A percentile compares a stretch with the other conserved stretches of the same genome.
phyloP scores from a whole-genome alignment of 1,140 invertebrate species.

The Drosophila arawakana region DNA sequence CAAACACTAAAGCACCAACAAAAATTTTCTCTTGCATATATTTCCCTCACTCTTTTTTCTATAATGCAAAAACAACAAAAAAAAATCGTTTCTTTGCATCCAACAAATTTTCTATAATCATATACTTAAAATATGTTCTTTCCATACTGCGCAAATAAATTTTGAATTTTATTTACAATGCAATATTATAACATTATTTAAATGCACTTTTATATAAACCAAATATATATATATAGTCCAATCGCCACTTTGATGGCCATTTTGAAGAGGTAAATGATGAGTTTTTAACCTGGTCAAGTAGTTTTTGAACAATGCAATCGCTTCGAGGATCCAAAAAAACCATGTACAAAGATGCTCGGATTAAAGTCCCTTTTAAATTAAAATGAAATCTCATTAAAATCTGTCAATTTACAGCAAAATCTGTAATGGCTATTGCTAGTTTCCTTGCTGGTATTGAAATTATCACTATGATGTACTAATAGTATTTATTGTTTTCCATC shows the following conservation, averaged over 20 bases:
- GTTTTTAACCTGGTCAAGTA: constrained; percentile 46
- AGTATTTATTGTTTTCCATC: constrained; percentile 78
- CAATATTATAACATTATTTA: constrained; percentile 67
- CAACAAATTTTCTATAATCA: constrained; percentile 67
- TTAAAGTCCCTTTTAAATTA: constrained; percentile 10
- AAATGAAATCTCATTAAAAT: not conserved
- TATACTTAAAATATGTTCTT: constrained; percentile 23
- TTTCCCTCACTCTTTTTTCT: constrained; percentile 69
- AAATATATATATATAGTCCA: constrained; percentile 87
- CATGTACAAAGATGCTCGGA: constrained; percentile 39
- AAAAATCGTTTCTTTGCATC: constrained; percentile 33
- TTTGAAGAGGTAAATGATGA: constrained; percentile 90
- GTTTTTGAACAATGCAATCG: constrained; percentile 46
- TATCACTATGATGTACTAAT: constrained; percentile 24
- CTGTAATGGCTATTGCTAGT: not conserved
- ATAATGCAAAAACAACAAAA: constrained; percentile 30
- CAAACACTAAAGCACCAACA: constrained; percentile 64
- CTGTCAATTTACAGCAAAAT: not conserved
- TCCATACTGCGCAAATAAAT: constrained; percentile 18
- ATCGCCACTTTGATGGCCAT: constrained; percentile 94
- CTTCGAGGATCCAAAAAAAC: constrained; percentile 51
- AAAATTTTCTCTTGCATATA: constrained; percentile 70
- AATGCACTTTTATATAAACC: constrained; percentile 76
- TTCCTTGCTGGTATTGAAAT: not conserved
- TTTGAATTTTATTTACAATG: constrained; percentile 47